Evolutionary conservation across 2,888 invertebrate genomes (phyloP).

Genomic region (Platynereis dumerilii): DNA sequence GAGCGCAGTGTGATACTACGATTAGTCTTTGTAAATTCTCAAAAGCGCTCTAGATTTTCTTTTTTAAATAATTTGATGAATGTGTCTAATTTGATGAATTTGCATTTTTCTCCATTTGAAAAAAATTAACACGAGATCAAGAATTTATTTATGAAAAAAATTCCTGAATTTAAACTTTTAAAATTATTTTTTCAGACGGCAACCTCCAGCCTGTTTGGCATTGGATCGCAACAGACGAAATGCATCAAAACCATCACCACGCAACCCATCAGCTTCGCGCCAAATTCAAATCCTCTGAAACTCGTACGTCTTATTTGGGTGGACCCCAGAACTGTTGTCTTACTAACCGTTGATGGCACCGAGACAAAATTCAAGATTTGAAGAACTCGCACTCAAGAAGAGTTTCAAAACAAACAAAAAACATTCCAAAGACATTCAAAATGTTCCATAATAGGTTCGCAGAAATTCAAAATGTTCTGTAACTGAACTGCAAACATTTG

Average conservation of each 20-base stretch:
- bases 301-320: slow-evolving; percentile 95
- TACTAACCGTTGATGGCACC: slow-evolving; percentile 94
- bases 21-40: too few species aligned
- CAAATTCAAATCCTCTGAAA: slow-evolving; percentile 75
- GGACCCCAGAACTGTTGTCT: slow-evolving; percentile 87
- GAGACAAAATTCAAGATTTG: slow-evolving; percentile 67
- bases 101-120: too few species aligned
- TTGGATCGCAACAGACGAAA: slow-evolving; percentile 95
- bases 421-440: too few species aligned
- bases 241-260: slow-evolving; percentile 91
- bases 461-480: background rate
- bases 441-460: background rate
- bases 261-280: slow-evolving; percentile 50
- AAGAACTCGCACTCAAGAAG: too few species aligned
- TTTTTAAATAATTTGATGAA: too few species aligned
- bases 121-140: too few species aligned
- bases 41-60: too few species aligned
- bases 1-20: too few species aligned
- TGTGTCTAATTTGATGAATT: too few species aligned
- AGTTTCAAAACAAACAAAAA: too few species aligned
- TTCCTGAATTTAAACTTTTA: too few species aligned
- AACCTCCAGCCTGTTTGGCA: slow-evolving; percentile 87
- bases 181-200: slow-evolving; percentile 70
- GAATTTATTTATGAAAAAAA: too few species aligned
- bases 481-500: slow-evolving; percentile 2